Percentiles rank a stretch among this genome's conserved stretches.
Evolutionary conservation across 2,113 vertebrate genomes (phyloP).

Genomic region (Ammodytes marinus): DNA sequence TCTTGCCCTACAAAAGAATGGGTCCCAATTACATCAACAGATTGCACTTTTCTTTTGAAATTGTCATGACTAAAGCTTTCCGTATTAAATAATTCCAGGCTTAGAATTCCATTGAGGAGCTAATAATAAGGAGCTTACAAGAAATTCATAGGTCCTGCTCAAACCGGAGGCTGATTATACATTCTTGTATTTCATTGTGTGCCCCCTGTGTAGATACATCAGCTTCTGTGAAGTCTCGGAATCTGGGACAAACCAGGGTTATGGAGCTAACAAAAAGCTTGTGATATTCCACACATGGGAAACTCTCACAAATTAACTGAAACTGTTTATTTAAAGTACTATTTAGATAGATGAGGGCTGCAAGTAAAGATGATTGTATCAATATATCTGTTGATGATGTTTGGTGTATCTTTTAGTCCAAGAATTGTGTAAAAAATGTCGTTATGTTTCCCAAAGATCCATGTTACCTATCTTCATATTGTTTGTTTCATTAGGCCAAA

Average conservation of each 20-base stretch:
- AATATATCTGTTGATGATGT: conserved; percentile 4
- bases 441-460: background rate
- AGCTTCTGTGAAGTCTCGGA: conserved; percentile 42
- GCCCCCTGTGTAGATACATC: conserved; percentile 44
- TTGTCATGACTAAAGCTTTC: conserved; percentile 16
- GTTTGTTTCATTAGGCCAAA: background rate
- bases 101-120: conserved; percentile 41
- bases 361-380: conserved; percentile 13
- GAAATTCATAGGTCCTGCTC: too few species aligned
- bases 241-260: conserved; percentile 57
- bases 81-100: conserved; percentile 44
- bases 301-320: conserved; percentile 45
- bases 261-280: conserved; percentile 47
- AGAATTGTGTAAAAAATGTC: background rate
- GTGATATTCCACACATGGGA: conserved; percentile 39
- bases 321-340: conserved; percentile 18
- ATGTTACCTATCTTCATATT: conserved; percentile 5
- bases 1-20: too few species aligned
- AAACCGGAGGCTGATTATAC: conserved; percentile 36
- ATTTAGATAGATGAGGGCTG: conserved; percentile 1
- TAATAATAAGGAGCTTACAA: conserved; percentile 31
- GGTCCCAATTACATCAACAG: too few species aligned
- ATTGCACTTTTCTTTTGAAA: too few species aligned
- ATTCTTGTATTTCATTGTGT: conserved; percentile 51
- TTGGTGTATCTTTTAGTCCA: background rate